Percentiles rank a stretch among this genome's conserved stretches.
These are phyloP conservation scores for Gasterosteus nipponicus DNA, from an alignment of 2,113 vertebrate species.

Conservation along the genomic window DNA sequence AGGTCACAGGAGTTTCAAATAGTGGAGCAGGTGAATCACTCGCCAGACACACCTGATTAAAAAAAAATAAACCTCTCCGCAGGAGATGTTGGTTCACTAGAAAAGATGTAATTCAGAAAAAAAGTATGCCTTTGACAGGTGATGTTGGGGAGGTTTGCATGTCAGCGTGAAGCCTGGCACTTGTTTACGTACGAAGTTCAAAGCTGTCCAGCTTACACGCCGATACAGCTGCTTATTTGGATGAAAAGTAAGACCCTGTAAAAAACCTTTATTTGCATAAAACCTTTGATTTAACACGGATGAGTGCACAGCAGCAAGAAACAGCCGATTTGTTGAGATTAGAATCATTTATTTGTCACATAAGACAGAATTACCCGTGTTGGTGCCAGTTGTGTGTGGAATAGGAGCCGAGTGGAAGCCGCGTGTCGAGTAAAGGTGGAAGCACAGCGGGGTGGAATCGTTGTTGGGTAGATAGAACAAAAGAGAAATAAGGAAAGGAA, in stretches of 20 bases:
- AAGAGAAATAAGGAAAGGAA: constrained; percentile 29
- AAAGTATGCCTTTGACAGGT: constrained; percentile 55
- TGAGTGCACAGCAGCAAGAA: constrained; percentile 67
- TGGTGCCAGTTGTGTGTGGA: constrained; percentile 65
- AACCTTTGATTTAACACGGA: constrained; percentile 82
- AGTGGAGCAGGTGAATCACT: constrained; percentile 70
- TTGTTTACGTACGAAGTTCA: constrained; percentile 81
- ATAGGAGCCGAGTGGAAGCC: constrained; percentile 24
- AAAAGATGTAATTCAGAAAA: constrained; percentile 50
- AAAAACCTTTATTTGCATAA: constrained; percentile 80
- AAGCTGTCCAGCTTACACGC: constrained; percentile 75
- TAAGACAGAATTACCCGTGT: constrained; percentile 83
- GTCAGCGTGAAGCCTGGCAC: constrained; percentile 68
- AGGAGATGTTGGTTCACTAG: constrained; percentile 49
- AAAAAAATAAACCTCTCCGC: constrained; percentile 62
- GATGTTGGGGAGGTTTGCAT: constrained; percentile 62
- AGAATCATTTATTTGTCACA: constrained; percentile 83
- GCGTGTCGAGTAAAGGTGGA: constrained; percentile 39
- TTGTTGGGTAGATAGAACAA: constrained; percentile 11
- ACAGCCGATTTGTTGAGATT: constrained; percentile 80
- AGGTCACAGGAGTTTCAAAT: constrained; percentile 66
- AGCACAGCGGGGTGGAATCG: constrained; percentile 27
- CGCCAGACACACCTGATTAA: constrained; percentile 69
- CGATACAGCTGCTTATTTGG: constrained; percentile 71
- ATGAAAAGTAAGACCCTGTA: constrained; percentile 67